These are phyloP conservation scores for Lochmaea crataegi DNA, from an alignment of 2,888 invertebrate genomes.

Conservation along the genomic window DNA sequence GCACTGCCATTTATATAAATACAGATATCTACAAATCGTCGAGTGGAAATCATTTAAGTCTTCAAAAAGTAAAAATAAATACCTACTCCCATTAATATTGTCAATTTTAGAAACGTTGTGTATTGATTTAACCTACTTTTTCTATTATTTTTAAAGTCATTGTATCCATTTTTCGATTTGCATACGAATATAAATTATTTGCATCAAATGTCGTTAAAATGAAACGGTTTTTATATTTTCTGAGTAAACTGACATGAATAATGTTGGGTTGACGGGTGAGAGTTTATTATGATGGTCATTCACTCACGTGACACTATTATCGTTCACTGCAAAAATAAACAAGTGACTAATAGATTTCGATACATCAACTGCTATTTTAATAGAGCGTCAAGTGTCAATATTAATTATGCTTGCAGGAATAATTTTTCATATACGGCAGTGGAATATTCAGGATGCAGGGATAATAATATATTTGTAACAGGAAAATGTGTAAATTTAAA, in stretches of 20 bases:
- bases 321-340: background rate
- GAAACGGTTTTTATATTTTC: background rate
- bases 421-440: background rate
- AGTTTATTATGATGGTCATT: background rate
- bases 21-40: background rate
- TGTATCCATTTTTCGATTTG: background rate
- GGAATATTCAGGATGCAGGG: too few species aligned
- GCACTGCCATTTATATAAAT: background rate
- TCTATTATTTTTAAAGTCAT: background rate
- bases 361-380: background rate
- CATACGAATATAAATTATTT: background rate
- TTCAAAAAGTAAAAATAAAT: conserved; percentile 3
- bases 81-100: background rate
- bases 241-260: background rate
- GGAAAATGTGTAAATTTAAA: too few species aligned
- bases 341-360: background rate
- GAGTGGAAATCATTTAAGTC: background rate
- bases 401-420: background rate
- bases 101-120: background rate
- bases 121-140: conserved; percentile 1
- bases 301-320: background rate
- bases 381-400: background rate
- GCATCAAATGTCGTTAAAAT: background rate
- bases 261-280: background rate
- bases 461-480: too few species aligned